Evolutionary conservation across 2,113 vertebrate species (phyloP), one percentile per base, ranked within the genome.

Genomic region (Gorsachius goisagi): DNA sequence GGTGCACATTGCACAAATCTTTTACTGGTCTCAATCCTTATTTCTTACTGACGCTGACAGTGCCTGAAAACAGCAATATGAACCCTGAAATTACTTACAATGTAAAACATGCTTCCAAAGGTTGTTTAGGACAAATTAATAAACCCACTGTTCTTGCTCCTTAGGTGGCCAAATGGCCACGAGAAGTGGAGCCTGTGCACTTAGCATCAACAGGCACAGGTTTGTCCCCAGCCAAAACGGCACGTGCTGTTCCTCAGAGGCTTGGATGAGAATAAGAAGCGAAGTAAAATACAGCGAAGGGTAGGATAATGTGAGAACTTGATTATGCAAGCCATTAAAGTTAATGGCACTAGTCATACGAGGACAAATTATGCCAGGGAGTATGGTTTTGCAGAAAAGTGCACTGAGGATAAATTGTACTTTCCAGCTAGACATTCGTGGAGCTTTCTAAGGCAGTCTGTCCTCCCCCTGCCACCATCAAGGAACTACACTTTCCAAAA

Each of bases 251-350:
- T 77, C 80, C 32, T 77, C 26, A 37, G 4, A 60, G 49, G 71
- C 32, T 52, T 69, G 75, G 64, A 83, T 30, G 44, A 93, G 84
- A 82, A 56, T 0, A 3, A 72, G 60, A 82, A 81, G 71, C 13
- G 37, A 87, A 83, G 73, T 49, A 69, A 88, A 93, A 78, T 8
- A 62, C 58, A 62, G 45, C 30, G 28, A 69, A 59, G 62, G 41
- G 69, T 15, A 56, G 71, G 59, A 88, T 59, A 85, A 85, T 30
- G n/a, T 63, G 76, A 95, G 79, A 84, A 52, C 13, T 84, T 84
- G 93, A 94, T 93, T 90, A 94, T 72, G 72, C 56, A 89, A 94
- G 49, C 73, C 80, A 85, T 95, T 89, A 75, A 81, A 96, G 60
- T 76, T 78, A 92, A 92, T 72, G 73, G 69, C 89, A 90, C 45